A percentile compares a stretch with the other conserved stretches of the same genome.
Conservation (phyloP, 2,113 vertebrate genomes). For the Barnardius zonarius region DNA sequence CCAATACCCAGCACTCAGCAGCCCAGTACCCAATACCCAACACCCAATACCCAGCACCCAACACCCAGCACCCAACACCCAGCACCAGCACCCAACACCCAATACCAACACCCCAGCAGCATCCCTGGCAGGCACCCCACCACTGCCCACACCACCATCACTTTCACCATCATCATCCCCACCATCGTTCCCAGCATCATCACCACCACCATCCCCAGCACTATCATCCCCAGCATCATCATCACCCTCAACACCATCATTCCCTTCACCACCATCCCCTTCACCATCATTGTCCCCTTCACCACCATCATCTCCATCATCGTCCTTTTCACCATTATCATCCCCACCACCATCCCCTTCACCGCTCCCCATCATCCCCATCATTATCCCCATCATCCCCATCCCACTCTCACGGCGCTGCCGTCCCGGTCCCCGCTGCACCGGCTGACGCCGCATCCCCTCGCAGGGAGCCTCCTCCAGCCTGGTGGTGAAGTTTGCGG, state of each 20-base stretch:
- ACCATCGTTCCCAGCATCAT: neutral
- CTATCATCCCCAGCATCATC: neutral
- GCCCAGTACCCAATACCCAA: rapidly evolving
- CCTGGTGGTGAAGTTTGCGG: conserved; percentile 95
- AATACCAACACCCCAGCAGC: no score
- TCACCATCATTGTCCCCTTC: neutral
- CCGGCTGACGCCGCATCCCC: neutral
- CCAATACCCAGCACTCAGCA: no score
- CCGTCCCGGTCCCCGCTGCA: neutral
- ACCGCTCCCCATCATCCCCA: neutral
- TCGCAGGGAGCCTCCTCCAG: conserved; percentile 91
- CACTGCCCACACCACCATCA: neutral
- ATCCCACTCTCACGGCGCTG: neutral
- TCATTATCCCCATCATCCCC: neutral
- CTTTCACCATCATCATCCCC: neutral
- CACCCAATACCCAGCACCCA: no score
- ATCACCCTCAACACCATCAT: neutral
- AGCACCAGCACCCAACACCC: no score
- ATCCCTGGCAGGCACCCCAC: rapidly evolving
- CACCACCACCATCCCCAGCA: neutral
- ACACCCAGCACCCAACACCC: no score
- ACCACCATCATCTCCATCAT: neutral
- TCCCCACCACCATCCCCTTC: neutral
- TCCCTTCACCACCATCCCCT: neutral
- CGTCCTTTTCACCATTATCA: neutral